Percentiles rank a stretch among this genome's conserved stretches.
These are phyloP conservation scores for Pampusana beccarii DNA, from an alignment of 2,113 vertebrate species.

Conservation along the genomic window DNA sequence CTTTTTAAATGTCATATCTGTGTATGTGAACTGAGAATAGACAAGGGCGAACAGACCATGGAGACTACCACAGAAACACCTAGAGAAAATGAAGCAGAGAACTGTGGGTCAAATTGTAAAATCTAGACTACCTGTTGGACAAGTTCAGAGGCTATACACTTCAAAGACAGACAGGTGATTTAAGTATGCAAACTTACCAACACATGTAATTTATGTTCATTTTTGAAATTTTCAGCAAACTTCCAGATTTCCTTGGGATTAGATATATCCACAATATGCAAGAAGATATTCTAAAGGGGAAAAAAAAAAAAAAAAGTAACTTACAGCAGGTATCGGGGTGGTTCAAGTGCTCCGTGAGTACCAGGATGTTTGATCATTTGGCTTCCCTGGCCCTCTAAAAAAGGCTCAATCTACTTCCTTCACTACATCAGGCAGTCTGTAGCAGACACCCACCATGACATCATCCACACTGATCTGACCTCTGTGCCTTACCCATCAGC, in stretches of 20 bases:
- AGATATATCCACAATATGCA: conserved; percentile 85
- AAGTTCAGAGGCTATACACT: background rate
- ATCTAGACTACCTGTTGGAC: background rate
- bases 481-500: background rate
- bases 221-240: conserved; percentile 80
- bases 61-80: background rate
- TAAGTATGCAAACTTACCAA: conserved; percentile 68
- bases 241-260: conserved; percentile 81
- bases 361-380: no score
- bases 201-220: conserved; percentile 77
- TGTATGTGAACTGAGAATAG: background rate
- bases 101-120: background rate
- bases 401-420: background rate
- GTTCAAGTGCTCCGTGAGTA: no score
- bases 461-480: background rate
- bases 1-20: background rate
- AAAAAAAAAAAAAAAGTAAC: background rate
- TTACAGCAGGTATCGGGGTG: no score
- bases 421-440: background rate
- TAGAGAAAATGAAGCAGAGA: background rate
- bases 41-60: background rate
- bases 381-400: background rate
- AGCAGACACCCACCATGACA: background rate
- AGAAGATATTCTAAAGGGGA: conserved; percentile 77
- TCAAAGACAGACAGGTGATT: background rate